A percentile compares a stretch with the other conserved stretches of the same genome.
These are phyloP conservation scores for Silurus aristotelis DNA, from an alignment of 2,797 vertebrate genomes.

Conservation along the genomic window DNA sequence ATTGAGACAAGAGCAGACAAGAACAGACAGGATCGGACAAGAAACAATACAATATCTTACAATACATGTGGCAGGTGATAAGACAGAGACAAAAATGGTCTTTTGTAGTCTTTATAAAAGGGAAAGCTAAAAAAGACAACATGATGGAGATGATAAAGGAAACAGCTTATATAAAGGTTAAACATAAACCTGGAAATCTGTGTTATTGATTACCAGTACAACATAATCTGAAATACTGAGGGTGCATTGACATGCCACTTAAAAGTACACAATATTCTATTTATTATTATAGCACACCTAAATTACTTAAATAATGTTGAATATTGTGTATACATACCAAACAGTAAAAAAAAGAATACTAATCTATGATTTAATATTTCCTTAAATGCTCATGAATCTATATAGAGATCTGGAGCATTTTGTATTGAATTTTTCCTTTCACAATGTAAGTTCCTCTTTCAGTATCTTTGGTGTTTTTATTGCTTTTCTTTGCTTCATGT, in stretches of 20 bases:
- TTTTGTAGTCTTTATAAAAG: not conserved
- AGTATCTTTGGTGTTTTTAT: not conserved
- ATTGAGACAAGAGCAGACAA: conserved; percentile 53
- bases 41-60: conserved; percentile 32
- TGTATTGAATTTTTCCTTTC: not conserved
- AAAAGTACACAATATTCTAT: not conserved
- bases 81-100: conserved; percentile 15
- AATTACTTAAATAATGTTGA: not conserved
- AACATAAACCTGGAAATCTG: not conserved
- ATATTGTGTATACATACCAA: not conserved
- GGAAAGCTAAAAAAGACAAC: not conserved
- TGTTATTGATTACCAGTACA: not conserved
- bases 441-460: not conserved
- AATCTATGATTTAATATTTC: not conserved
- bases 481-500: not conserved
- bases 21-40: conserved; percentile 48
- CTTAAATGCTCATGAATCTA: not conserved
- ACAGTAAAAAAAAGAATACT: too few relatives aligned
- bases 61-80: conserved; percentile 29
- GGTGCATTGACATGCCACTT: not conserved
- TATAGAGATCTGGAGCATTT: too few relatives aligned
- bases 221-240: not conserved
- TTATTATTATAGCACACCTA: not conserved
- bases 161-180: not conserved
- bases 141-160: not conserved